Base-by-base conservation (phyloP, 2,888 invertebrate species). In the Cephus pygmeus region DNA sequence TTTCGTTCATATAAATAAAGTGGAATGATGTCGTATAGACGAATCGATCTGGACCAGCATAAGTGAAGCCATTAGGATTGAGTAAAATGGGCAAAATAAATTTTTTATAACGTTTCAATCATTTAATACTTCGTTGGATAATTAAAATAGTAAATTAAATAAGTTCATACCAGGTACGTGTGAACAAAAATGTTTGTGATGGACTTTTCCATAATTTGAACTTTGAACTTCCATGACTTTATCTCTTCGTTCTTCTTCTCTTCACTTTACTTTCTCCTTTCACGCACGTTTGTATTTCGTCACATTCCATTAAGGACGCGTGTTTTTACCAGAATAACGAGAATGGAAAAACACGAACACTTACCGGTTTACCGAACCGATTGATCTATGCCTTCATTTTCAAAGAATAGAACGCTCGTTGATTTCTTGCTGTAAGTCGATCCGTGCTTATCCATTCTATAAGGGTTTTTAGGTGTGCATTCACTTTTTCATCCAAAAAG, bases 231-330 rank as follows among this genome's bases (percentile, higher is more conserved):
- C 56, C 23, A 15, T 6, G 9, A 9, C 56, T 56, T 23, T 23
- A 2, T 23, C 56, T 56, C 23, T 56, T 40, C 40, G 6, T 23
- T 56, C 56, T 56, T 56, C 56, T 56, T 56, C 56, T 56, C 56
- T 40, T 15, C 40, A 40, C 23, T 40, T 15, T 15, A 40, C 40
- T 56, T 56, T 56, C 56, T 56, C 56, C 71, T 33, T 33, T 71
- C 71, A 71, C 71, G 71, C 71, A 71, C 71, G 71, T 71, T 33
- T 12, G 71, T 71, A 33, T 71, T 71, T 71, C 71, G 31, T 33
- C 71, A 71, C 71, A 15, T 33, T 0, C 33, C 71, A 71, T 31
- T 71, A 71, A 15, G 71, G 12, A 15, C 12, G 71, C 71, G 31
- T 71, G 71, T 71, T 71, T 71, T 71, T 71, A 71, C 33, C 12